Evolutionary conservation across 2,888 invertebrate genomes (phyloP), one percentile per base, ranked within the genome.

Genomic region (Liopterus haemorrhoidalis): DNA sequence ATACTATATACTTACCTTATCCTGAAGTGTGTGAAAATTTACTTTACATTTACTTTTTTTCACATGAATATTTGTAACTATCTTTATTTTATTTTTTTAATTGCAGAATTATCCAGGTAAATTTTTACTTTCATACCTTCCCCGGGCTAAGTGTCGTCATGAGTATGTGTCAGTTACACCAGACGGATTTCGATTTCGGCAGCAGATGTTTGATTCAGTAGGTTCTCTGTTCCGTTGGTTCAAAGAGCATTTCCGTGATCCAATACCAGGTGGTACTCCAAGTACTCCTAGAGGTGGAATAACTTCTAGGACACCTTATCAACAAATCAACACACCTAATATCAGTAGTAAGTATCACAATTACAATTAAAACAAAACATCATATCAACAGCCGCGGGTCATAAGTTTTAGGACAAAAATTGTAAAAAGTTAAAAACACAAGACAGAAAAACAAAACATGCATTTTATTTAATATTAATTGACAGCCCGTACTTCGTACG

Each of bases 231-330:
- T 99, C 58, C 83, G 86, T 49, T 99, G 96, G 96, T 99, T 99
- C 69, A 99, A 99, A 64, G 92, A 93, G 67, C 94, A 99, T 66
- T 99, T 93, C 72, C 74, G 91, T 53, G 95, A 96, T 61, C 90
- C 94, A 0, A 76, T 88, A 36, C 87, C 88, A 0, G 76, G 75
- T 4, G 75, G 76, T 15, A 86, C 86, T 4, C 85, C 80, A 1
- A 79, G 82, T 41, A 86, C 87, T 6, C 84, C 85, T 1, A 75
- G 82, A 52, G 73, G 72, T 20, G 68, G 67, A 2, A 62, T 72
- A 53, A 70, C 74, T 12, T 70, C 75, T 5, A 73, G 78, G 57
- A 79, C 79, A 28, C 78, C 79, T 0, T 78, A 58, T 46, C 52
- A 56, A 45, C 46, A 16, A 16, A 41, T 46, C 6, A 36, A 41